These are phyloP conservation scores for Trematomus bernacchii DNA, from an alignment of 2,797 vertebrate species.

Conservation along the genomic window DNA sequence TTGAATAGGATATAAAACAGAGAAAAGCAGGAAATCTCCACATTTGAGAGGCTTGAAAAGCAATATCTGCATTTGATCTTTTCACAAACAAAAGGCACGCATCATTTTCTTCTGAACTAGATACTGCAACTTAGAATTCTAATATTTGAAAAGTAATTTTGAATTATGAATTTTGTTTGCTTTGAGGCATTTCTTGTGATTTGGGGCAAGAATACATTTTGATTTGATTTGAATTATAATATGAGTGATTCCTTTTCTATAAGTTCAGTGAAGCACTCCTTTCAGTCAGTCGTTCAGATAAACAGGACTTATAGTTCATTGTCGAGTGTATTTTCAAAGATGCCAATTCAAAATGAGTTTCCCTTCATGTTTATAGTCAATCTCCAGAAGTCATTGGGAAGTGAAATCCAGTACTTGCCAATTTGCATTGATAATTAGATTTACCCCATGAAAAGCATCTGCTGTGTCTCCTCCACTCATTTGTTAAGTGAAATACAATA, in stretches of 20 bases:
- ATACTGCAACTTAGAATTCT: no score
- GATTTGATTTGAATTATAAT: no score
- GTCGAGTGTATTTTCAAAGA: conserved; percentile 13
- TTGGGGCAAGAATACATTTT: no score
- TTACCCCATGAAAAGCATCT: conserved; percentile 30
- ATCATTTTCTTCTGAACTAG: background rate
- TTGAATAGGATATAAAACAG: no score
- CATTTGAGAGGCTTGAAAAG: no score
- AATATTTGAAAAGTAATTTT: no score
- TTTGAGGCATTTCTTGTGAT: no score
- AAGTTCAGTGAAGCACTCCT: conserved; percentile 14
- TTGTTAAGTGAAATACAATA: conserved; percentile 49
- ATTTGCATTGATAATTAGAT: conserved; percentile 27
- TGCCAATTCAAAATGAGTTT: background rate
- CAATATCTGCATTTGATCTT: no score
- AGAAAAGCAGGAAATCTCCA: no score
- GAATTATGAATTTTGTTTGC: no score
- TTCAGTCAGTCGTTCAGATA: background rate
- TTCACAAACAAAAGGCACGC: background rate
- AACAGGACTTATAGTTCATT: conserved; percentile 8
- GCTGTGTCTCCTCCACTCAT: conserved; percentile 32
- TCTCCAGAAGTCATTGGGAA: conserved; percentile 23
- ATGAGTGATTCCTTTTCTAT: background rate
- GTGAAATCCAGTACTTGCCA: conserved; percentile 3
- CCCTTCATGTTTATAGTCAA: conserved; percentile 17